A percentile compares a stretch with the other conserved stretches of the same genome.
These are phyloP conservation scores for Malurus splendens DNA, from an alignment of 2,797 vertebrate species.

Conservation along the genomic window DNA sequence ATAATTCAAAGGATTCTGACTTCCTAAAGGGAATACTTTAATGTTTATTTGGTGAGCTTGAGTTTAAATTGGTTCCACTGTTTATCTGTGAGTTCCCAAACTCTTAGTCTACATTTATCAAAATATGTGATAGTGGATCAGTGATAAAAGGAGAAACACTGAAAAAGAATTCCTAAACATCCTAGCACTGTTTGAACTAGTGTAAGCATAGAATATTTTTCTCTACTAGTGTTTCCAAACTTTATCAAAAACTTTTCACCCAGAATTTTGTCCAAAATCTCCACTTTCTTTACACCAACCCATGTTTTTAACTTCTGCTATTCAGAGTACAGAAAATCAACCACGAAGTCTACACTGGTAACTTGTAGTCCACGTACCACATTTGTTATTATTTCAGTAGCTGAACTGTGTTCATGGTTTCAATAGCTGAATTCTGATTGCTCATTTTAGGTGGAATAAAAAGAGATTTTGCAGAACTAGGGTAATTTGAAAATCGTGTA, in stretches of 20 bases:
- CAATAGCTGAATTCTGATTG: background rate
- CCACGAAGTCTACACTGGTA: background rate
- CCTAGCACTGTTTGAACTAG: background rate
- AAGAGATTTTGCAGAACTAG: background rate
- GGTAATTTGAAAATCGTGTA: background rate
- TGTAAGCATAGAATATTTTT: background rate
- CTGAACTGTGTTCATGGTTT: background rate
- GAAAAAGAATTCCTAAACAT: background rate
- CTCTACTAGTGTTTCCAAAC: background rate
- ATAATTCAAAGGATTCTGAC: slow-evolving; percentile 48
- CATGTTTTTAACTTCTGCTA: background rate
- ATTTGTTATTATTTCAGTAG: background rate
- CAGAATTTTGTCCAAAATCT: background rate
- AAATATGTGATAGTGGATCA: background rate
- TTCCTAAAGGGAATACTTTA: slow-evolving; percentile 56
- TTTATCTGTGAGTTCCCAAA: background rate
- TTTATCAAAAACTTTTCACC: background rate
- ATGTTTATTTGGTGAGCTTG: slow-evolving; percentile 36
- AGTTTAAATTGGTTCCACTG: slow-evolving; percentile 38
- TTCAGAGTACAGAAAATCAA: background rate
- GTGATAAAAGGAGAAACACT: background rate
- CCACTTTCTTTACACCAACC: background rate
- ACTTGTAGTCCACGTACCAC: background rate
- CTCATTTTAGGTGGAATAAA: background rate
- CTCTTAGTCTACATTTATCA: background rate